Conservation (phyloP, 1,140 invertebrate genomes). For the Musca domestica region DNA sequence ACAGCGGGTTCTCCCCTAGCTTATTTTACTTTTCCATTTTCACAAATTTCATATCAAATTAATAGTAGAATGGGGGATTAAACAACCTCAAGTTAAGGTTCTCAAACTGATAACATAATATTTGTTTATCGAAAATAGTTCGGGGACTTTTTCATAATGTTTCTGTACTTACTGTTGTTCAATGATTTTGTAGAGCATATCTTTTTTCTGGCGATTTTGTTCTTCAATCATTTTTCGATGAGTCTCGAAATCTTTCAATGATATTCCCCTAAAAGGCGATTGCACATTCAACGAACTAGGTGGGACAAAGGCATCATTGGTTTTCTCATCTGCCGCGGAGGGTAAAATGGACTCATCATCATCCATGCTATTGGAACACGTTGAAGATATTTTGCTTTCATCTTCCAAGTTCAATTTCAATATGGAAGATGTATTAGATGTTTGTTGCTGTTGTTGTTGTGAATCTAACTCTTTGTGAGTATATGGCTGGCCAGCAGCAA, state of each 20-base stretch:
- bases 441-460: not conserved
- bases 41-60: too few species aligned
- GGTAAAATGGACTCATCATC: slow-evolving; percentile 26
- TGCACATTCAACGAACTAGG: slow-evolving; percentile 32
- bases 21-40: too few species aligned
- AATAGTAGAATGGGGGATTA: too few species aligned
- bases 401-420: not conserved
- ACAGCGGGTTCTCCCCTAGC: too few species aligned
- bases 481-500: not conserved
- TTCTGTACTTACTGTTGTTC: slow-evolving; percentile 62
- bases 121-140: too few species aligned
- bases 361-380: slow-evolving; percentile 12
- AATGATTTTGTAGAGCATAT: slow-evolving; percentile 68
- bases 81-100: too few species aligned
- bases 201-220: slow-evolving; percentile 72
- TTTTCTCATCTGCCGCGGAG: not conserved
- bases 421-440: slow-evolving; percentile 18
- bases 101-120: too few species aligned
- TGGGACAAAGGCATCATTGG: not conserved
- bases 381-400: slow-evolving; percentile 25
- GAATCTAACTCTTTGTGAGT: not conserved
- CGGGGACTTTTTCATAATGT: not conserved
- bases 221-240: slow-evolving; percentile 74
- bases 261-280: slow-evolving; percentile 50
- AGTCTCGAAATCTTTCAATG: slow-evolving; percentile 65